Conservation (phyloP, 1,140 invertebrate species). For the Pseudomyrmex dendroicus region DNA sequence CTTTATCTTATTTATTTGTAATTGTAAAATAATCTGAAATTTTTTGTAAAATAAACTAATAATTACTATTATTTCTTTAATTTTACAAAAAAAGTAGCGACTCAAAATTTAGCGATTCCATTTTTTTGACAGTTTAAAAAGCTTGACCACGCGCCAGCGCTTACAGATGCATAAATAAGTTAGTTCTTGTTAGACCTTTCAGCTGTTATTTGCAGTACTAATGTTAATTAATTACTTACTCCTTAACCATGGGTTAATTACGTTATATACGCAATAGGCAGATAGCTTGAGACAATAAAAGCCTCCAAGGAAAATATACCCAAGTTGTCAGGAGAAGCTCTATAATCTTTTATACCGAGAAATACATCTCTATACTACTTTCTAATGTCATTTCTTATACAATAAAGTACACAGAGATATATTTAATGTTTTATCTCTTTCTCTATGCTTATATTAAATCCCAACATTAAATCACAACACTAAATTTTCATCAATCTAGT, state of each 20-base stretch:
- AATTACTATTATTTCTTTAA: not conserved
- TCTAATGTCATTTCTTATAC: constrained; percentile 15
- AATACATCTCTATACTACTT: not conserved
- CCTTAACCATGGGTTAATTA: constrained; percentile 48
- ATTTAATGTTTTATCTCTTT: not conserved
- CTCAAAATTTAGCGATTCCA: constrained; percentile 15
- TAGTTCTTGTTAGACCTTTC: constrained; percentile 42
- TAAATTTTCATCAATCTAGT: constrained; percentile 12
- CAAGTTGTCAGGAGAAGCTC: constrained; percentile 1
- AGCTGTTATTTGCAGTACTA: constrained; percentile 21
- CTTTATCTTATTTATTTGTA: not conserved
- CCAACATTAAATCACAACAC: constrained; percentile 8
- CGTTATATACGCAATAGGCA: constrained; percentile 13
- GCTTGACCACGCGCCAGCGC: not conserved
- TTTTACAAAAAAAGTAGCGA: constrained; percentile 1
- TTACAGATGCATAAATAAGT: constrained; percentile 3
- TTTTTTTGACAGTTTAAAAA: constrained; percentile 11
- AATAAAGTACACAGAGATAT: not conserved
- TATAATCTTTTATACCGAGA: not conserved
- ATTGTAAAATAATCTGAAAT: no score
- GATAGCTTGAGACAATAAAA: constrained; percentile 11
- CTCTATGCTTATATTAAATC: not conserved
- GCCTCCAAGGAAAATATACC: not conserved
- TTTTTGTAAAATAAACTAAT: no score
- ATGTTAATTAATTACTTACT: constrained; percentile 58